These are phyloP conservation scores for Heterochromis multidens DNA, from an alignment of 2,113 vertebrate genomes.

Conservation along the genomic window DNA sequence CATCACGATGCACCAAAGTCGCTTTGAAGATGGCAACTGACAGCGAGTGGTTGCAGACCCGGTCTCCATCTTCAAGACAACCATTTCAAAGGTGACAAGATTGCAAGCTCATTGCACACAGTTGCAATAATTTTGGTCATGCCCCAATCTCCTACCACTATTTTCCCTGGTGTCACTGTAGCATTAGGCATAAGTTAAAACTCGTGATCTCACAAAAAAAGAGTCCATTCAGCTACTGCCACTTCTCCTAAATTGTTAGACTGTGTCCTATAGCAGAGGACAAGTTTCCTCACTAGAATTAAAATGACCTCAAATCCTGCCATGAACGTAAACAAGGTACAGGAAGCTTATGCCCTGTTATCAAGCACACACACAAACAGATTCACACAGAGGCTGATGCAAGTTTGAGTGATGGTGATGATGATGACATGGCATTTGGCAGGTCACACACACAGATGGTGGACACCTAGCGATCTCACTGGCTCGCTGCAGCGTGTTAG, in stretches of 20 bases:
- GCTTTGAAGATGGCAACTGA: background rate
- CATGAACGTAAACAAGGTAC: background rate
- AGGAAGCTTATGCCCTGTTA: background rate
- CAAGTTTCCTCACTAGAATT: background rate
- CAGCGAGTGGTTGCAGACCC: background rate
- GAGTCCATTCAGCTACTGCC: background rate
- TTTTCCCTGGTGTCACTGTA: background rate
- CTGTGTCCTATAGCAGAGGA: background rate
- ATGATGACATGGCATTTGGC: constrained; percentile 68
- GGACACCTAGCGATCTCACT: constrained; percentile 59
- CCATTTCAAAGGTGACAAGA: accelerated
- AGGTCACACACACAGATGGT: constrained; percentile 76
- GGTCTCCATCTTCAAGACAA: background rate
- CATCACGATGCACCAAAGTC: background rate
- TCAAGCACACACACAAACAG: background rate
- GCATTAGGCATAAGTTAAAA: background rate
- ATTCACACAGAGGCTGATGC: constrained; percentile 26
- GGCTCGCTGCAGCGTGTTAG: constrained; percentile 45
- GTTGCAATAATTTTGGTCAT: background rate
- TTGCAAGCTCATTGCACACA: background rate
- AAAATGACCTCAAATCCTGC: background rate
- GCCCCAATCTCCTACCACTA: accelerated
- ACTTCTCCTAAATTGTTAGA: background rate
- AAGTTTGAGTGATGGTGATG: constrained; percentile 66
- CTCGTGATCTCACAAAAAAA: constrained; percentile 7